phyloP scores from a whole-genome alignment of 2,797 vertebrate species.

The Hylomyscus alleni region DNA sequence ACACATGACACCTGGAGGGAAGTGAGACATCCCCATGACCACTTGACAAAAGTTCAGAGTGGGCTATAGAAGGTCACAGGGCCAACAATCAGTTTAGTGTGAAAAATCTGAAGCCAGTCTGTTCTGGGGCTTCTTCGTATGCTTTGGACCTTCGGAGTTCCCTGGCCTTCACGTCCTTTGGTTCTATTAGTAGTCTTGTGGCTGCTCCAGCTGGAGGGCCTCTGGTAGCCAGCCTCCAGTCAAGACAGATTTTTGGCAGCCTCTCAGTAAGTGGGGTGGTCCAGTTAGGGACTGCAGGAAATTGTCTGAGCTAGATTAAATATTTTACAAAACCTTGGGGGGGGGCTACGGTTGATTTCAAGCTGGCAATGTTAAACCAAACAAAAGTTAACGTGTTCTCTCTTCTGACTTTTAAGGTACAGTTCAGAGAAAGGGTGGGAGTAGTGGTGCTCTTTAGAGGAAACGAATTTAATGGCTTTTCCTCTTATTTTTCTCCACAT shows the following conservation, averaged over 20 bases:
- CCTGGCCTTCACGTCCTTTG: not conserved
- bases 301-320: conserved; percentile 91
- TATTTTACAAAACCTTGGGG: conserved; percentile 89
- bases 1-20: not conserved
- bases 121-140: not conserved
- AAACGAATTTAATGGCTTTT: conserved; percentile 75
- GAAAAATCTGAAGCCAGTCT: not conserved
- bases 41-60: conserved; percentile 41
- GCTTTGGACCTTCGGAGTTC: not conserved
- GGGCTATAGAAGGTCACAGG: not conserved
- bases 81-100: not conserved
- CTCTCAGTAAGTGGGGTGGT: conserved; percentile 88
- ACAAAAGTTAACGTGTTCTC: conserved; percentile 87
- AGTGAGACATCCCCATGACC: not conserved
- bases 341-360: conserved; percentile 85
- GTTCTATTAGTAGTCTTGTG: conserved; percentile 66
- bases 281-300: conserved; percentile 88
- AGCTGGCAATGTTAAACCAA: conserved; percentile 88
- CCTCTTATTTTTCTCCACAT: conserved; percentile 71
- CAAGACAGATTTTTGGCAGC: conserved; percentile 84
- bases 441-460: conserved; percentile 52
- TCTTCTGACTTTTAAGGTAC: conserved; percentile 84
- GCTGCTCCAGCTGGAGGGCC: conserved; percentile 80
- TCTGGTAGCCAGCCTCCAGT: conserved; percentile 49
- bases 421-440: conserved; percentile 70